Conservation (phyloP, 2,113 vertebrate species). For the Ancistrus triradiatus region DNA sequence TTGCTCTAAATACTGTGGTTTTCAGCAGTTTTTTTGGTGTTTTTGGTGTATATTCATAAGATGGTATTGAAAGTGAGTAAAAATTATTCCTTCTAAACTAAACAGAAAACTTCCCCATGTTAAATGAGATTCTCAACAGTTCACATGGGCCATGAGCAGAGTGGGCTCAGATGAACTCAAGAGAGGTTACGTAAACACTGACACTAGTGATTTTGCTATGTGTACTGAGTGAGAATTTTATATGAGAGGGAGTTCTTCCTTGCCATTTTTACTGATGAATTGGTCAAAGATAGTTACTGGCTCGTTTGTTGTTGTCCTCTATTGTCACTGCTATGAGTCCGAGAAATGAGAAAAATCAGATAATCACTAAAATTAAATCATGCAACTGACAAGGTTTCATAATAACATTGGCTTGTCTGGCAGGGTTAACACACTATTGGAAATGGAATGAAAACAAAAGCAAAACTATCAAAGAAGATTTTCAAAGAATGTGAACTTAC, state of each 20-base stretch:
- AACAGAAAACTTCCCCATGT: no score
- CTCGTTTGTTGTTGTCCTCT: conserved; percentile 13
- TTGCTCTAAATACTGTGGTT: no score
- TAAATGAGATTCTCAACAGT: conserved; percentile 7
- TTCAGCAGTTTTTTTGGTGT: no score
- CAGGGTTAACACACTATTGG: conserved; percentile 31
- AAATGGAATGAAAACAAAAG: conserved; percentile 40
- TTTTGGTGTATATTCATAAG: no score
- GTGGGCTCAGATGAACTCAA: conserved; percentile 7
- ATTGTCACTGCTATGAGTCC: background rate
- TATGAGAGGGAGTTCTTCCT: background rate
- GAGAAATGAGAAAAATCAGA: conserved; percentile 21
- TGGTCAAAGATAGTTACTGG: conserved; percentile 16
- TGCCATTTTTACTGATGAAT: background rate
- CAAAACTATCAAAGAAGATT: conserved; percentile 46
- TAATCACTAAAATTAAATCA: conserved; percentile 37
- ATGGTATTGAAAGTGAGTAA: no score
- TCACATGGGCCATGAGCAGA: conserved; percentile 20
- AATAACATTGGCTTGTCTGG: conserved; percentile 20
- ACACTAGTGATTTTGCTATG: background rate
- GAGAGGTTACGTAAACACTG: conserved; percentile 11
- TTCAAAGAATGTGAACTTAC: conserved; percentile 42
- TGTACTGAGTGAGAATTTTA: background rate
- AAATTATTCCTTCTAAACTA: no score
- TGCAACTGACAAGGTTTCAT: conserved; percentile 26